Conservation (phyloP, 1,140 invertebrate species). For the Heterodera carotae region DNA sequence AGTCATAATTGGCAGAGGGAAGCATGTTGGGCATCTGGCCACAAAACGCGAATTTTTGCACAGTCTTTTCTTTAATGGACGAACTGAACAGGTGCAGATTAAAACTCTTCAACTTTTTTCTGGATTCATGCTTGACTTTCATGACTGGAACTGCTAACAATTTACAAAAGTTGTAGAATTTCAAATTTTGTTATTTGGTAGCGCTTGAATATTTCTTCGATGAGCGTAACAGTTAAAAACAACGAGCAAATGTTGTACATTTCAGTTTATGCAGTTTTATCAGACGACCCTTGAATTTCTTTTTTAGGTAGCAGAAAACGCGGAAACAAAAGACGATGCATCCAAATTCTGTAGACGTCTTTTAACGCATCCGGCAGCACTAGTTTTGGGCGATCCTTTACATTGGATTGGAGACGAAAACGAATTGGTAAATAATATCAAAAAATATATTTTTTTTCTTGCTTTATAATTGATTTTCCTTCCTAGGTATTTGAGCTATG, state of each 20-base stretch:
- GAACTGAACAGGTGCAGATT: not conserved
- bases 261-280: too few species aligned
- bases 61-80: conserved; percentile 10
- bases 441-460: not conserved
- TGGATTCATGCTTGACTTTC: too few species aligned
- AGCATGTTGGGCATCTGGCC: not conserved
- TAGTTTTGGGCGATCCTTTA: not conserved
- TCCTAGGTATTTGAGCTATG: not conserved
- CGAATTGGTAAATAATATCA: conserved; percentile 1
- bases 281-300: not conserved
- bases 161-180: too few species aligned
- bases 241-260: too few species aligned
- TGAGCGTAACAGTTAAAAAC: too few species aligned
- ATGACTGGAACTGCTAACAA: too few species aligned
- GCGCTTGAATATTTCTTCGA: too few species aligned
- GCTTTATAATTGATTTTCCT: too few species aligned
- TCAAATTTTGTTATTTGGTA: too few species aligned
- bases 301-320: not conserved
- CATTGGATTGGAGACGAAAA: conserved; percentile 26
- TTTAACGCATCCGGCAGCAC: conserved; percentile 10
- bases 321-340: not conserved
- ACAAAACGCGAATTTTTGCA: conserved; percentile 19
- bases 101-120: too few species aligned
- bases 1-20: not conserved
- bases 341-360: not conserved